A percentile compares a stretch with the other conserved stretches of the same genome.
These are phyloP conservation scores for Spisula subtruncata DNA, from an alignment of 2,888 invertebrate genomes.

Conservation along the genomic window DNA sequence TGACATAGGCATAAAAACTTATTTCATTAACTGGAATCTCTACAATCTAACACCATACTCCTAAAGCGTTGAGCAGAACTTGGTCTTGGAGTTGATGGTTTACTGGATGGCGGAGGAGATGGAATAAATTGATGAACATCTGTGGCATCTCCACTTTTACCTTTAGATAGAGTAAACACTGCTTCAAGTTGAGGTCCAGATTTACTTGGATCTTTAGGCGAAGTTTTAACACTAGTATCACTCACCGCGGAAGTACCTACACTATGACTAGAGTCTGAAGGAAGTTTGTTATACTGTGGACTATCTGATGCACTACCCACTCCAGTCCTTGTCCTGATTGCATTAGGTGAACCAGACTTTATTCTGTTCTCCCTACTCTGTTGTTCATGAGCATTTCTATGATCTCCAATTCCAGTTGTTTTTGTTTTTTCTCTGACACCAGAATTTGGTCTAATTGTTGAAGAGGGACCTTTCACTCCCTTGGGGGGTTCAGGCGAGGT, in stretches of 20 bases:
- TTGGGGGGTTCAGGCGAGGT: constrained; percentile 48
- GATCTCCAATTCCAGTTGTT: background rate
- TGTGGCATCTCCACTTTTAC: constrained; percentile 53
- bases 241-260: background rate
- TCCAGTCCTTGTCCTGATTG: background rate
- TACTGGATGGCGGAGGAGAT: constrained; percentile 67
- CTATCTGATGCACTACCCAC: background rate
- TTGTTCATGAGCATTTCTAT: background rate
- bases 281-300: background rate
- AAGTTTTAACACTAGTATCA: constrained; percentile 27
- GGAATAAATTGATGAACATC: constrained; percentile 60
- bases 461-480: background rate
- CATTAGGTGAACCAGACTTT: constrained; percentile 8
- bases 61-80: constrained; percentile 81
- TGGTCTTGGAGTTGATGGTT: constrained; percentile 71
- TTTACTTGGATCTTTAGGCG: background rate
- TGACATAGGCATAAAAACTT: no score
- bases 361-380: constrained; percentile 21
- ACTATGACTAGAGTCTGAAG: constrained; percentile 26
- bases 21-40: constrained; percentile 60
- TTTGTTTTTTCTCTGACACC: constrained; percentile 22
- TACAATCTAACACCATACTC: constrained; percentile 79
- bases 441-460: constrained; percentile 33
- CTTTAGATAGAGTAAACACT: constrained; percentile 61
- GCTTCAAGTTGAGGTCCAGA: constrained; percentile 55